Evolutionary conservation across 2,113 vertebrate species (phyloP).

Genomic region (Perca schrenkii): DNA sequence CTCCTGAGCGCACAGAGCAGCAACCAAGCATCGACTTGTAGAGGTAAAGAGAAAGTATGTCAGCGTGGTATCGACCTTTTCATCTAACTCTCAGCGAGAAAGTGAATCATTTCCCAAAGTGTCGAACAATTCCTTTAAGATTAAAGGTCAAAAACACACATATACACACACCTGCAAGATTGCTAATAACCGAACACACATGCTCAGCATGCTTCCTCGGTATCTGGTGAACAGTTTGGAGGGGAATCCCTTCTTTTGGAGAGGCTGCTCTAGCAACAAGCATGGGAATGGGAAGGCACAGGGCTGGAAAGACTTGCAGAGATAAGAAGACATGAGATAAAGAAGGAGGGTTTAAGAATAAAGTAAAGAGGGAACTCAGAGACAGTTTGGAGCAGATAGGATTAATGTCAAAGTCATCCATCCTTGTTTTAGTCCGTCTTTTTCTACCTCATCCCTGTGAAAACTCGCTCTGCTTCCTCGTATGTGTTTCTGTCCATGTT

Average conservation of each 20-base stretch:
- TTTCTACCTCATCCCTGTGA: conserved; percentile 1
- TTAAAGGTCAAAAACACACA: not conserved
- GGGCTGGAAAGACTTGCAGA: conserved; percentile 37
- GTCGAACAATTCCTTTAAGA: not conserved
- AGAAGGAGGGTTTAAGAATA: conserved; percentile 30
- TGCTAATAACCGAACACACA: not conserved
- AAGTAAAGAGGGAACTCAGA: conserved; percentile 26
- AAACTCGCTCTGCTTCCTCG: conserved; percentile 2
- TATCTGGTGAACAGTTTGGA: conserved; percentile 12
- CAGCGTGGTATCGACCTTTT: not conserved
- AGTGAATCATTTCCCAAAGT: not conserved
- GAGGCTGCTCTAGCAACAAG: conserved; percentile 25
- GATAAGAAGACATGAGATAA: conserved; percentile 61
- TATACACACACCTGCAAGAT: not conserved
- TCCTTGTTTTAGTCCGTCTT: conserved; percentile 43
- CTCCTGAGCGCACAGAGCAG: too few relatives aligned
- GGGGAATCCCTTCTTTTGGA: conserved; percentile 29
- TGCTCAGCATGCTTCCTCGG: not conserved
- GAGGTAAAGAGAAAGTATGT: too few relatives aligned
- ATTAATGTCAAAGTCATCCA: conserved; percentile 67
- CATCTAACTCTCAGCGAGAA: not conserved
- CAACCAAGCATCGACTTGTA: too few relatives aligned
- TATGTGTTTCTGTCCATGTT: not conserved
- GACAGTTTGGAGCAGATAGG: conserved; percentile 46
- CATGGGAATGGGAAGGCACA: conserved; percentile 44